phyloP scores from a whole-genome alignment of 2,888 invertebrate genomes.

The Acanthosoma haemorrhoidale region DNA sequence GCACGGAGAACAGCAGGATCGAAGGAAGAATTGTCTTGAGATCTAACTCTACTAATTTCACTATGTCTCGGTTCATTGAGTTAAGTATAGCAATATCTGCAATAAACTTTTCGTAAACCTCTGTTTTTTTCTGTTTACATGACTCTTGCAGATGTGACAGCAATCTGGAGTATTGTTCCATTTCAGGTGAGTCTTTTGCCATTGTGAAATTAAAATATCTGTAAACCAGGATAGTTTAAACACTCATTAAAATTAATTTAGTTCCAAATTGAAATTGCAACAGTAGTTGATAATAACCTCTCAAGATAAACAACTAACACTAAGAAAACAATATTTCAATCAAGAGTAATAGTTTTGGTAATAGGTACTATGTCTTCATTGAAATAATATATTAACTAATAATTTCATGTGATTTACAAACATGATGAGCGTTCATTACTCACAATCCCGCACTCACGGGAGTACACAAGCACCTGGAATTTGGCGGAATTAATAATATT shows the following conservation, averaged over 20 bases:
- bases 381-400: background rate
- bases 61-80: background rate
- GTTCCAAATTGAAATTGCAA: background rate
- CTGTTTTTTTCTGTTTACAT: background rate
- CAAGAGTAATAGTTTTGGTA: background rate
- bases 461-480: background rate
- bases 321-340: background rate
- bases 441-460: background rate
- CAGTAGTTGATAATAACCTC: background rate
- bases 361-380: background rate
- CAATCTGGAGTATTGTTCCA: slow-evolving; percentile 23
- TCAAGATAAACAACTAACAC: background rate
- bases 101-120: background rate
- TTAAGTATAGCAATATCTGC: background rate
- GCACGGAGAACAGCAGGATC: slow-evolving; percentile 8
- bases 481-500: slow-evolving; percentile 9
- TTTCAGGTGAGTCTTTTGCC: slow-evolving; percentile 5
- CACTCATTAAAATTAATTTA: background rate
- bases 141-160: slow-evolving; percentile 3
- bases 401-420: background rate
- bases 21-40: slow-evolving; percentile 4
- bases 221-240: background rate
- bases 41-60: background rate
- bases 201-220: background rate
- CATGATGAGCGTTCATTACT: background rate